Evolutionary conservation across 2,888 invertebrate species (phyloP).

Genomic region (Pollenia labialis): DNA sequence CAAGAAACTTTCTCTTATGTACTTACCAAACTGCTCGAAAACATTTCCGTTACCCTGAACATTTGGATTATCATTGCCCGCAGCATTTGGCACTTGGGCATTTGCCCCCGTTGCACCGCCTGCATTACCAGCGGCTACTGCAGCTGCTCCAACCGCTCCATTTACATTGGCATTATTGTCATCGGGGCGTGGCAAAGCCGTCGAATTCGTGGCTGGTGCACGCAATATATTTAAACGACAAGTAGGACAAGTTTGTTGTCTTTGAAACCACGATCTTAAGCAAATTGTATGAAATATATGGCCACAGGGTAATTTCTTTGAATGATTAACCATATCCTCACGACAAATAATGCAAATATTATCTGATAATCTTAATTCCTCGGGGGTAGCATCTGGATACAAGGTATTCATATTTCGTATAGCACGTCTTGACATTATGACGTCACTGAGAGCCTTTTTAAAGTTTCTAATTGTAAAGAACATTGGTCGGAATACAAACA

Average conservation of each 20-base stretch:
- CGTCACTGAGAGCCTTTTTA: constrained; percentile 98
- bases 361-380: constrained; percentile 95
- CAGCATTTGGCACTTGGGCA: constrained; percentile 40
- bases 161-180: constrained; percentile 75
- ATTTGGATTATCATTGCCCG: constrained; percentile 63
- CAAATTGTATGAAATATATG: constrained; percentile 99
- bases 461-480: constrained; percentile 99
- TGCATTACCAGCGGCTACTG: constrained; percentile 31
- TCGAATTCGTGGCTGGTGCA: constrained; percentile 82
- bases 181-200: constrained; percentile 77
- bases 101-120: constrained; percentile 21
- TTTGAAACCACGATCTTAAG: constrained; percentile 99
- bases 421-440: constrained; percentile 97
- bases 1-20: background rate
- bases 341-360: constrained; percentile 99
- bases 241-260: constrained; percentile 99
- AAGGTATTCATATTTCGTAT: constrained; percentile 99
- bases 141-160: constrained; percentile 69
- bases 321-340: constrained; percentile 89
- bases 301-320: constrained; percentile 99
- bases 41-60: constrained; percentile 64
- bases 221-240: constrained; percentile 94
- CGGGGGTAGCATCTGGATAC: constrained; percentile 97
- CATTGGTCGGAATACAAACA: constrained; percentile 99
- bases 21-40: constrained; percentile 70